These are phyloP conservation scores for Epistrophella euchroma DNA, from an alignment of 2,888 invertebrate genomes.

Conservation along the genomic window DNA sequence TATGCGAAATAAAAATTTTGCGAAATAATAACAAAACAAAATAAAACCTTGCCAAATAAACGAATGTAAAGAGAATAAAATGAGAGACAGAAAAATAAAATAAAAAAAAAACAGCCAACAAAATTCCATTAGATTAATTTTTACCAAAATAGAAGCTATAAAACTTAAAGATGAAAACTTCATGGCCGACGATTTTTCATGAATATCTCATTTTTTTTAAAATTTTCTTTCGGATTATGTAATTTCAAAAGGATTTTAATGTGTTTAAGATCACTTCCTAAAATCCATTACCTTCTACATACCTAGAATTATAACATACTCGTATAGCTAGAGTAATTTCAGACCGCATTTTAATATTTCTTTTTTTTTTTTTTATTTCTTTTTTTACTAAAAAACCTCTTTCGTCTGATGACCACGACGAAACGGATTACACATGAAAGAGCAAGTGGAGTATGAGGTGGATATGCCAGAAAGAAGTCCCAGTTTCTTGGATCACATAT, in stretches of 20 bases:
- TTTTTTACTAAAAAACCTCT: slow-evolving; percentile 17
- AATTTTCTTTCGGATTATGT: too few species aligned
- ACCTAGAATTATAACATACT: background rate
- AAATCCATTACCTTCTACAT: background rate
- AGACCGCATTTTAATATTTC: background rate
- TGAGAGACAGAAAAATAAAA: too few species aligned
- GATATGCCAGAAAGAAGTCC: slow-evolving; percentile 59
- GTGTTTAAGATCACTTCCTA: background rate
- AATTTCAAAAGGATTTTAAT: background rate
- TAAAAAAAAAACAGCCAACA: too few species aligned
- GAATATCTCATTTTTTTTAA: too few species aligned
- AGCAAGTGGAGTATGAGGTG: slow-evolving; percentile 67
- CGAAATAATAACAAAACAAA: too few species aligned
- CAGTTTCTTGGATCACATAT: slow-evolving; percentile 72
- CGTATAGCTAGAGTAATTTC: background rate
- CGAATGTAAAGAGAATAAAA: too few species aligned
- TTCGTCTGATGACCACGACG: slow-evolving; percentile 49
- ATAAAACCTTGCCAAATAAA: too few species aligned
- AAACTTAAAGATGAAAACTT: too few species aligned
- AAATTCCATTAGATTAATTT: too few species aligned
- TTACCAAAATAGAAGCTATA: too few species aligned
- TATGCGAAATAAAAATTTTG: too few species aligned
- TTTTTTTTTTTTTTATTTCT: background rate
- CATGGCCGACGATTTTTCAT: too few species aligned
- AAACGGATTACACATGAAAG: slow-evolving; percentile 71